Evolutionary conservation across 2,797 vertebrate genomes (phyloP), one percentile per base, ranked within the genome.

Genomic region (Oryzias dopingdopingensis): DNA sequence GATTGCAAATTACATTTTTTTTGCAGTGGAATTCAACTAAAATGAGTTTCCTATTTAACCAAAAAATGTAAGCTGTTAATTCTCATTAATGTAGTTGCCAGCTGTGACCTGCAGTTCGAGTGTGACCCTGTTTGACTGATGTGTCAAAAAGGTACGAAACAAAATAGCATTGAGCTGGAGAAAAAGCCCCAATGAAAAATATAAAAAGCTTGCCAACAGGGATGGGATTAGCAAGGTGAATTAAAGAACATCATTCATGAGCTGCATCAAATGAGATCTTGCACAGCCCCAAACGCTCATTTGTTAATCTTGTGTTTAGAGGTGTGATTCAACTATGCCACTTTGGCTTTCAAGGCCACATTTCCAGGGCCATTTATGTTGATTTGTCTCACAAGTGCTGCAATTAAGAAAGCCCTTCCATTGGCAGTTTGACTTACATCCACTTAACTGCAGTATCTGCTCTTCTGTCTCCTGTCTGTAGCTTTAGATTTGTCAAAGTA

Each of bases 391-490:
- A 77, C 83, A 65, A 85, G 70, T 74, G 75, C 73, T 23, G 68
- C 87, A 91, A 90, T 93, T 92, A 93, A 86, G 70, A 66, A 61
- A 66, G 70, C 55, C 79, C 79, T 68, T 76, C 73, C 86, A 89
- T 87, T 89, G 89, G 85, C 91, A 91, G 85, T 81, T 91, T 92
- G 88, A 92, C 86, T 91, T 91, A 89, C 82, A 82, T 84, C 83
- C 88, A 86, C 89, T 90, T 90, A 90, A 86, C 74, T 68, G 78
- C 76, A 72, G 81, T 86, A 84, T 86, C 81, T 81, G 86, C 83
- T 88, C 80, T 67, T 81, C 83, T 84, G 81, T 88, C 79, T 41
- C 62, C 82, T 72, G 72, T 72, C 67, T 80, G 82, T 79, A 82
- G 75, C 86, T 74, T 86, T 73, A 81, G 80, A 90, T 90, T 87